Conservation (phyloP, 2,113 vertebrate species). For the Carassius carassius region DNA sequence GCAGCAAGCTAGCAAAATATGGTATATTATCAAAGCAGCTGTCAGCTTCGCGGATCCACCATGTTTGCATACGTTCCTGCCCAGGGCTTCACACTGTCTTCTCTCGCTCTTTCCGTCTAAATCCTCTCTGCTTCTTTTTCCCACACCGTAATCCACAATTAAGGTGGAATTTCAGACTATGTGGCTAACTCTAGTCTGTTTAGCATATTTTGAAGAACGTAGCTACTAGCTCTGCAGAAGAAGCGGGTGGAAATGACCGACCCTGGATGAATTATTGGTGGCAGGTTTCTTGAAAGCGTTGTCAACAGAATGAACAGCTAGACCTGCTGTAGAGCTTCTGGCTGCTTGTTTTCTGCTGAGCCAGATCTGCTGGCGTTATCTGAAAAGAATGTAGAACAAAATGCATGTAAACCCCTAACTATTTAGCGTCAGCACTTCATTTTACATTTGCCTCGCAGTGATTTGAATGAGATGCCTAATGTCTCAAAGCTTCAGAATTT, state of each 20-base stretch:
- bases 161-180: constrained; percentile 51
- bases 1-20: constrained; percentile 38
- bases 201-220: constrained; percentile 54
- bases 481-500: constrained; percentile 14
- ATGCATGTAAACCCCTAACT: constrained; percentile 54
- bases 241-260: constrained; percentile 51
- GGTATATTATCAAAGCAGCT: constrained; percentile 53
- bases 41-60: constrained; percentile 33
- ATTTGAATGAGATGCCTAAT: constrained; percentile 38
- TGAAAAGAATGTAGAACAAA: constrained; percentile 37
- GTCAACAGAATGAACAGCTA: constrained; percentile 60
- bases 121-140: constrained; percentile 41
- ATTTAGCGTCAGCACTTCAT: constrained; percentile 53
- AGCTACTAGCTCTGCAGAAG: constrained; percentile 53
- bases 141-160: constrained; percentile 46
- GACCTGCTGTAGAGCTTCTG: constrained; percentile 57
- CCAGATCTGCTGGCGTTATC: constrained; percentile 47
- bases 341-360: constrained; percentile 60
- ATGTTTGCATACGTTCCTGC: constrained; percentile 46
- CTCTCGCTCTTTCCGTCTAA: constrained; percentile 24
- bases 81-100: constrained; percentile 29
- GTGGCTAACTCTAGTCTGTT: constrained; percentile 44
- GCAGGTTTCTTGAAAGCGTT: constrained; percentile 65
- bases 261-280: constrained; percentile 58
- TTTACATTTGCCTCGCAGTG: constrained; percentile 35